A percentile compares a stretch with the other conserved stretches of the same genome.
Conservation (phyloP, 1,140 invertebrate genomes). For the Cherax destructor region DNA sequence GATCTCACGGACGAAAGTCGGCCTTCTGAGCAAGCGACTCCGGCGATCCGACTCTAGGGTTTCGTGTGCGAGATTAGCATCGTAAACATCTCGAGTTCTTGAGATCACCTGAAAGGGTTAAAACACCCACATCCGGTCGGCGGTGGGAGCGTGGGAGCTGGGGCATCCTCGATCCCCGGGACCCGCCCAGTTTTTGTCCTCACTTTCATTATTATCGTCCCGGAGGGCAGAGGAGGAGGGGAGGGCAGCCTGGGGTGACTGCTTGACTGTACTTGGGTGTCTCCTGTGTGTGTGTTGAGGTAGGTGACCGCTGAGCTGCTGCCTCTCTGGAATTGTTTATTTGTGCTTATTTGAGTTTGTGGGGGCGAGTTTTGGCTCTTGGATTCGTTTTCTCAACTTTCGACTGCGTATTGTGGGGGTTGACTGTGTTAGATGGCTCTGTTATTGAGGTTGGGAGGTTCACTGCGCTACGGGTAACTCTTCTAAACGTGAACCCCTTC, state of each 20-base stretch:
- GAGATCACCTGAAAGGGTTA: constrained; percentile 45
- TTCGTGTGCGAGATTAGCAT: constrained; percentile 46
- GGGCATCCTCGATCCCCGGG: constrained; percentile 11
- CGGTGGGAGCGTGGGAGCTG: constrained; percentile 36
- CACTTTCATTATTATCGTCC: constrained; percentile 13
- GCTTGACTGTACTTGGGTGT: constrained; percentile 4
- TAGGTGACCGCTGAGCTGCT: not conserved
- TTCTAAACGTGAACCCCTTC: too few species aligned
- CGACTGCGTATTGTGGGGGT: not conserved
- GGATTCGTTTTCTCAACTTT: too few species aligned
- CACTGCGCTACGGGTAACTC: too few species aligned
- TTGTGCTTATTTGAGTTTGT: too few species aligned
- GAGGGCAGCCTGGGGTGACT: not conserved
- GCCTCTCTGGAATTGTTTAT: too few species aligned
- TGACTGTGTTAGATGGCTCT: not conserved
- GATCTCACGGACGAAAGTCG: not conserved
- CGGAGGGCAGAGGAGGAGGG: not conserved
- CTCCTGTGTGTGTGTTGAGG: not conserved
- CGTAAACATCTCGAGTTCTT: constrained; percentile 41
- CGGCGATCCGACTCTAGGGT: not conserved
- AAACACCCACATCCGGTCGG: constrained; percentile 39
- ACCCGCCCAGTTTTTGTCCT: constrained; percentile 17
- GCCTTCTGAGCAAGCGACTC: too few species aligned
- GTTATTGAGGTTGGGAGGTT: too few species aligned
- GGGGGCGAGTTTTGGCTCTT: too few species aligned